Evolutionary conservation across 2,113 vertebrate species (phyloP), one percentile per base, ranked within the genome.

Genomic region (Labrus mixtus): DNA sequence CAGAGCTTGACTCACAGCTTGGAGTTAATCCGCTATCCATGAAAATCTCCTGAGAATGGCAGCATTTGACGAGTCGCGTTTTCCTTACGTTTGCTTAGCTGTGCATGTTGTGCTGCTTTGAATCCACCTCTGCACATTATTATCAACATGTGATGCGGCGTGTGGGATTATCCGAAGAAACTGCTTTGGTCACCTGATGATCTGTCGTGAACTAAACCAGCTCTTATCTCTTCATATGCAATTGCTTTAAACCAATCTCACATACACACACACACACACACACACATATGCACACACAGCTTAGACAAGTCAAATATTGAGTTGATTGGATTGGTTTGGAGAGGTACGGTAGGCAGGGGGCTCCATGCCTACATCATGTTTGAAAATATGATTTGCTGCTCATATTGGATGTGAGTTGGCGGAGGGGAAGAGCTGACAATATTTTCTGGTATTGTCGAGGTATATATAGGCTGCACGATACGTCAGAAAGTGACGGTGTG

Each of bases 401-500:
- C 33, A 51, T 73, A 81, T 78, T 76, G 73, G 79, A 76, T 81
- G 60, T 51, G 33, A 70, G 72, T 61, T 56, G 74, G 58, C 61
- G 72, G 37, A n/a, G 84, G 65, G 57, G 74, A 79, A 69, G 70
- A 78, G 68, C 79, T 91, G 88, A 92, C 89, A 92, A 85, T 90
- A 85, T 89, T 77, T 91, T 69, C 54, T 74, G 56, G 68, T 84
- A 83, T 85, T 93, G 84, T 82, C 4, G 60, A 90, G 91, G 81
- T 92, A 86, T 82, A 84, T 88, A 33, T 33, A 33, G 29, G 86
- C 88, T 87, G 88, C 55, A 36, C 76, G 86, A 91, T 80, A 70
- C 91, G 91, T 93, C 90, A 94, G 81, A 79, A 89, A 89, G 90
- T 94, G 92, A 93, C 92, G 93, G 86, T 66, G 65, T 89, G 84